Evolutionary conservation across 2,113 vertebrate species (phyloP).

Genomic region (Phalacrocorax pelagicus): DNA sequence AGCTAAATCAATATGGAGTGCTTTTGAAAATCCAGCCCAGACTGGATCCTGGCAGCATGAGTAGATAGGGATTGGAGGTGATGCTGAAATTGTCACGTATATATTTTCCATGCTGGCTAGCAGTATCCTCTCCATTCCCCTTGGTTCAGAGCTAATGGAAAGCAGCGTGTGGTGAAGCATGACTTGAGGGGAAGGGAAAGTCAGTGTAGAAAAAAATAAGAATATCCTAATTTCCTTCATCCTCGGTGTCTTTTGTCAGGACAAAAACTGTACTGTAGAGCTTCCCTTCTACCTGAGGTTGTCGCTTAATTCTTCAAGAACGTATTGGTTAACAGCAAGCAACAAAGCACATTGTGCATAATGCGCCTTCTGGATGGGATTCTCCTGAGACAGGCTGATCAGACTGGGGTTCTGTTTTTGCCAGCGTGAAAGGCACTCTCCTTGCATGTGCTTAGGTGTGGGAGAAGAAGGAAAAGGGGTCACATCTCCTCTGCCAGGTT

Average conservation of each 20-base stretch:
- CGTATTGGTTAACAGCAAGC: rapidly evolving
- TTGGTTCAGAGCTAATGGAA: conserved; percentile 30
- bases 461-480: background rate
- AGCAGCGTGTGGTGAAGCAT: conserved; percentile 2
- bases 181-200: background rate
- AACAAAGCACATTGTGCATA: background rate
- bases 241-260: background rate
- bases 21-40: conserved; percentile 26
- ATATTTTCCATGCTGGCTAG: conserved; percentile 59
- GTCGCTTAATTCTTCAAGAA: background rate
- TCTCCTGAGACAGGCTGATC: background rate
- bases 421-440: background rate
- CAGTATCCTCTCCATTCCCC: background rate
- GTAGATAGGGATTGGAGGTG: conserved; percentile 48
- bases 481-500: rapidly evolving
- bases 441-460: background rate
- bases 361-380: background rate
- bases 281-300: background rate
- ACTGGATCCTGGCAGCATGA: conserved; percentile 35
- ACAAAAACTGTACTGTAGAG: background rate
- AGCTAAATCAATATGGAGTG: conserved; percentile 32
- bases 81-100: conserved; percentile 52
- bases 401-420: background rate
- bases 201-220: background rate
- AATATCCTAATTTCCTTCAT: background rate